phyloP scores from a whole-genome alignment of 2,113 vertebrate species.

The Megaptera novaeangliae region DNA sequence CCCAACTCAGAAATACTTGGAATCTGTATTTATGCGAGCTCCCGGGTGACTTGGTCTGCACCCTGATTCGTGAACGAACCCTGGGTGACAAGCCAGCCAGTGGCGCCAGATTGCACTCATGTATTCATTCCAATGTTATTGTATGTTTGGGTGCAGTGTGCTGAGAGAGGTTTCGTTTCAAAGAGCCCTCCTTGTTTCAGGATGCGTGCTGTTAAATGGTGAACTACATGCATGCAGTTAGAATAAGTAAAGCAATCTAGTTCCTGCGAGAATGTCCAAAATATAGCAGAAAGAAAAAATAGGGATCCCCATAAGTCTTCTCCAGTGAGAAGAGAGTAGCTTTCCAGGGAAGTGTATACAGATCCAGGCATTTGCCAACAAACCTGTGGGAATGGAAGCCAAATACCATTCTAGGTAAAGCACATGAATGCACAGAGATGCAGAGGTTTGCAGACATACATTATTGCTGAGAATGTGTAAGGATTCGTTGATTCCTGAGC shows the following conservation, averaged over 20 bases:
- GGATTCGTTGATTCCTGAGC: background rate
- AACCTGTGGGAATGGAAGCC: background rate
- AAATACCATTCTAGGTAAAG: background rate
- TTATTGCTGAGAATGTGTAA: background rate
- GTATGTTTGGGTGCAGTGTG: background rate
- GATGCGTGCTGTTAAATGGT: background rate
- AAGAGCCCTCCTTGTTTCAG: background rate
- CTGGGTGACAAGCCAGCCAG: background rate
- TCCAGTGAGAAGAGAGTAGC: background rate
- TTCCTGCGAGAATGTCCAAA: background rate
- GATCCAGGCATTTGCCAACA: background rate
- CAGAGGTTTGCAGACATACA: background rate
- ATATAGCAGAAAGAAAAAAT: background rate
- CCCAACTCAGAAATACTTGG: background rate
- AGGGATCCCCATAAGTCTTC: background rate
- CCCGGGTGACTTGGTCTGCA: background rate
- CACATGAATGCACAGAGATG: background rate
- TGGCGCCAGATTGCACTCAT: no score
- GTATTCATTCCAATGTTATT: background rate
- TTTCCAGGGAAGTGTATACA: background rate
- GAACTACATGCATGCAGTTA: rapidly evolving
- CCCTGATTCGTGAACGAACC: background rate
- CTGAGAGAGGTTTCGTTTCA: background rate
- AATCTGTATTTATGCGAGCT: background rate
- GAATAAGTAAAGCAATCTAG: background rate